Percentiles rank a stretch among this genome's conserved stretches.
Conservation (phyloP, 1,140 invertebrate species). For the Melitaea cinxia region DNA sequence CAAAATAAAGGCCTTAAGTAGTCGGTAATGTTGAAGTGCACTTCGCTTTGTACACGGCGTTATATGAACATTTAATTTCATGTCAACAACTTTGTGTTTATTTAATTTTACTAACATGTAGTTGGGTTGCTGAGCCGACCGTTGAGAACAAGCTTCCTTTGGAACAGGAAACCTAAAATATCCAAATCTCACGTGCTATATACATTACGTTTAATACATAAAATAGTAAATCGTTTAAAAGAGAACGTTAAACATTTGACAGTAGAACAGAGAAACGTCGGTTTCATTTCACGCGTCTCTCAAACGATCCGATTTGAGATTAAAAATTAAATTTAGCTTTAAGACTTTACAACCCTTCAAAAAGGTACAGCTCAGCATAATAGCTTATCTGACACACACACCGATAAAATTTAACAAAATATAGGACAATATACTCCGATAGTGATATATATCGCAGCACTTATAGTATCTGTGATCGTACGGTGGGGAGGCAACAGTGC, state of each 20-base stretch:
- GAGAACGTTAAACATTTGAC: not conserved
- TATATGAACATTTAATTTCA: constrained; percentile 74
- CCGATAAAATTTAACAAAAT: constrained; percentile 81
- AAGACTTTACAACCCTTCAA: constrained; percentile 9
- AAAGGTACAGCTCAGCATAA: constrained; percentile 58
- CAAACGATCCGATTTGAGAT: constrained; percentile 15
- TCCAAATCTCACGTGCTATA: constrained; percentile 21
- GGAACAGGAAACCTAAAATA: constrained; percentile 8
- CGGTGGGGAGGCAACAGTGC: constrained; percentile 74
- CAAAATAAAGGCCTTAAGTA: constrained; percentile 71
- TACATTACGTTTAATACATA: constrained; percentile 7
- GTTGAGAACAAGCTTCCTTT: constrained; percentile 18
- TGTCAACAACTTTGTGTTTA: constrained; percentile 64
- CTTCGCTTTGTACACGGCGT: constrained; percentile 81
- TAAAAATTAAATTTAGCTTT: constrained; percentile 5
- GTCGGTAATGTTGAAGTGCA: constrained; percentile 76
- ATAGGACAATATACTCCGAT: constrained; percentile 76
- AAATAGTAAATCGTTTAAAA: constrained; percentile 12
- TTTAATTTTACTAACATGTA: constrained; percentile 64
- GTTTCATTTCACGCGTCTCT: constrained; percentile 7
- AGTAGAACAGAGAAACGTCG: not conserved
- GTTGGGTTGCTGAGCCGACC: constrained; percentile 57
- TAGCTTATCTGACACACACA: constrained; percentile 69
- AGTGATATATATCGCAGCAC: constrained; percentile 70
- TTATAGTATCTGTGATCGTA: constrained; percentile 58